Evolutionary conservation across 2,797 vertebrate genomes (phyloP), one percentile per base, ranked within the genome.

Genomic region (Lithobates sylvaticus): DNA sequence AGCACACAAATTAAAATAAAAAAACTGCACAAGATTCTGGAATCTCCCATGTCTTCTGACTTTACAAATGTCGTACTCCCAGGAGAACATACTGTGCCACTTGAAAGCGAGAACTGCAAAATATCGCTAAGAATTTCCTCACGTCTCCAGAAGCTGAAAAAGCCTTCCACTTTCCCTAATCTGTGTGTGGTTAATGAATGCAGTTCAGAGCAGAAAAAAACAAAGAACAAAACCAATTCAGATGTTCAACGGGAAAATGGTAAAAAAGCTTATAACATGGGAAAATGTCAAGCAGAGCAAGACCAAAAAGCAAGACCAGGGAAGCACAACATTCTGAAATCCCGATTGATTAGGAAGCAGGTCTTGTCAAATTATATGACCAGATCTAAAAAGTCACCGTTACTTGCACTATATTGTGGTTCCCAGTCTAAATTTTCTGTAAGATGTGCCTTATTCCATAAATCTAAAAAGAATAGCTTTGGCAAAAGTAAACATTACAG

Each of bases 111-210:
- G 78, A 94, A 91, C 21, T 58, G 44, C 23, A 42, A 58, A 72
- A 18, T 18, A 65, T 39, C 32, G 5, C 34, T 83, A 96, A 64
- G 73, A 75, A 7, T 26, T 85, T 69, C 84, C 21, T 27, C 36
- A 34, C 64, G 94, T n/a, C 90, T 93, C 76, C 95, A 97, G 88
- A 99, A 97, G 91, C 97, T 97, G 86, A 97, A 97, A 78, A 94
- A 97, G 91, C 97, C 97, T 69, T 96, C 97, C 85, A 98, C 97
- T 93, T 96, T 98, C 88, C 97, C 97, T 3, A 97, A 97, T 84
- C 98, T 99, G 90, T 98, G 96, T 29, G 96, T 98, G 86, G 98
- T 97, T 42, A 93, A 98, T 89, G 96, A 93, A 50, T 95, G 96
- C 84, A 91, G 96, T 88, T 97, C 97, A 87, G 96, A 97, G 89